These are phyloP conservation scores for Prionace glauca DNA, from an alignment of 2,797 vertebrate genomes.

Conservation along the genomic window DNA sequence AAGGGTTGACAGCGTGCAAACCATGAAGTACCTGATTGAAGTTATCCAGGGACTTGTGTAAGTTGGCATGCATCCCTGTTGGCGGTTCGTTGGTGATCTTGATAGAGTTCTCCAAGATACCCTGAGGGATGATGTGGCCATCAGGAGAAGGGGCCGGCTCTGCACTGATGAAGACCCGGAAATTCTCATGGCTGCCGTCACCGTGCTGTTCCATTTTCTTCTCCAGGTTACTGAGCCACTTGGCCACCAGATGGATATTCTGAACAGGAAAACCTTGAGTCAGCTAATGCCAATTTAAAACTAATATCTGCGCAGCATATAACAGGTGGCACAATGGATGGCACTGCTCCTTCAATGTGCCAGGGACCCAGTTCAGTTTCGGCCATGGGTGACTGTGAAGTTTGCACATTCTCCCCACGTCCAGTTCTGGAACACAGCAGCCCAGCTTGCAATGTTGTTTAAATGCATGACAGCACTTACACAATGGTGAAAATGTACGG, in stretches of 20 bases:
- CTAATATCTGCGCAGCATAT: not conserved
- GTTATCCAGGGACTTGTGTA: constrained; percentile 91
- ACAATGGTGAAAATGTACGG: no score
- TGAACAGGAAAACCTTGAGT: constrained; percentile 46
- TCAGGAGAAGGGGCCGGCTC: constrained; percentile 74
- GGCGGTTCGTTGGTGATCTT: constrained; percentile 91
- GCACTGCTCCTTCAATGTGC: no score
- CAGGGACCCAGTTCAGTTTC: no score
- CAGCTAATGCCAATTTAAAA: not conserved
- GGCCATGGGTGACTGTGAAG: no score
- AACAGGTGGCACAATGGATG: not conserved
- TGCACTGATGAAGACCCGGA: constrained; percentile 82
- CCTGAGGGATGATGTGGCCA: constrained; percentile 83
- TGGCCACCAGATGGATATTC: constrained; percentile 90
- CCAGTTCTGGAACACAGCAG: no score
- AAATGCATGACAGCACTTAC: no score
- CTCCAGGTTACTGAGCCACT: constrained; percentile 81
- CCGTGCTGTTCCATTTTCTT: constrained; percentile 77
- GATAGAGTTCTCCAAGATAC: constrained; percentile 86
- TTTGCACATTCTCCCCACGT: no score
- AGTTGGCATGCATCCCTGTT: constrained; percentile 79
- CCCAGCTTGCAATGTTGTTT: no score
- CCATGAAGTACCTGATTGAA: constrained; percentile 77
- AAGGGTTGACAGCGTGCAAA: not conserved
- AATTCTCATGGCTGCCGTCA: constrained; percentile 65